A percentile compares a stretch with the other conserved stretches of the same genome.
Conservation (phyloP, 1,140 invertebrate species). For the Pseudomyrmex sp. region DNA sequence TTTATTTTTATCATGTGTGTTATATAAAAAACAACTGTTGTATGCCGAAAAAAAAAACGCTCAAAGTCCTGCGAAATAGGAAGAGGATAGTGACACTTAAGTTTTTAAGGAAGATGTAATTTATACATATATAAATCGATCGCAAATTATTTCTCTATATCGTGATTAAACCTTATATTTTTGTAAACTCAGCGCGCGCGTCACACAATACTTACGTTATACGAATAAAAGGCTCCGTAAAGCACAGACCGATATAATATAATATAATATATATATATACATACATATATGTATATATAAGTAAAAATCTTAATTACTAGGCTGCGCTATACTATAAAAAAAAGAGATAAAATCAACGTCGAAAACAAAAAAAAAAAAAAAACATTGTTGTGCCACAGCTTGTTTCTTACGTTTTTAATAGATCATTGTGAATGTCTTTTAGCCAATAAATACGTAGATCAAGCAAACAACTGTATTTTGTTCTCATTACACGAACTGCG, state of each 20-base stretch:
- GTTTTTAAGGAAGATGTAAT: constrained; percentile 31
- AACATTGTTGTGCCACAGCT: constrained; percentile 57
- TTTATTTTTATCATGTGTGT: constrained; percentile 48
- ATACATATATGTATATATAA: neutral
- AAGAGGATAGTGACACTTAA: constrained; percentile 7
- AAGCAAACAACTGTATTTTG: constrained; percentile 45
- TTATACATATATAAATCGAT: constrained; percentile 11
- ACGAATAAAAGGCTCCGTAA: constrained; percentile 34
- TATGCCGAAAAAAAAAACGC: neutral
- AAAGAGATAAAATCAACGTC: constrained; percentile 21
- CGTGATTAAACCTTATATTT: constrained; percentile 49
- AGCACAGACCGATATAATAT: constrained; percentile 32
- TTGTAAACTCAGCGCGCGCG: constrained; percentile 31
- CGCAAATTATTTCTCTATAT: constrained; percentile 29
- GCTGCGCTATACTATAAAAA: constrained; percentile 1
- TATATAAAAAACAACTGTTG: neutral
- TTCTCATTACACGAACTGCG: constrained; percentile 33
- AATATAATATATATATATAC: too few relatives aligned
- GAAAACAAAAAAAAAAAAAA: constrained; percentile 43
- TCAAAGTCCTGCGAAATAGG: constrained; percentile 36
- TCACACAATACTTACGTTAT: constrained; percentile 31
- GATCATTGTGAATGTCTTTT: constrained; percentile 57
- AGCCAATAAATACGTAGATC: constrained; percentile 54
- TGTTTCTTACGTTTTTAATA: constrained; percentile 56
- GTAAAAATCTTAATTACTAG: constrained; percentile 37